phyloP scores from a whole-genome alignment of 2,797 vertebrate species.

The Heterohyrax brucei region DNA sequence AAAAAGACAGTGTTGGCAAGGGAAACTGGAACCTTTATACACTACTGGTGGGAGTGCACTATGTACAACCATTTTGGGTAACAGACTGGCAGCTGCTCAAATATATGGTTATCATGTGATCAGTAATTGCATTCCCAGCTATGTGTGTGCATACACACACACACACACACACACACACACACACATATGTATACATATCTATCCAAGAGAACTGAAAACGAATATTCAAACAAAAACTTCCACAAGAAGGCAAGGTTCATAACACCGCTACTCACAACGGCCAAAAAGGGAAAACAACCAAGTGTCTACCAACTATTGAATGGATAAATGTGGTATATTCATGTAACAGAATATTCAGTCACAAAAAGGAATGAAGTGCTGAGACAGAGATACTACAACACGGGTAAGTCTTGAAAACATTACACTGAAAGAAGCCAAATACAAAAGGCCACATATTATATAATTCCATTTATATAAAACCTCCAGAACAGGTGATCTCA shows the following conservation, averaged over 20 bases:
- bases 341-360: background rate
- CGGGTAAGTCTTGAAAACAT: constrained; percentile 27
- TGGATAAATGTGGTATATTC: background rate
- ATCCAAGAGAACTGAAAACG: constrained; percentile 21
- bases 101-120: background rate
- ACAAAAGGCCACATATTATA: constrained; percentile 15
- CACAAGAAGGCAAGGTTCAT: background rate
- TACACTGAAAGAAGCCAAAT: background rate
- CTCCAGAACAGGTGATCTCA: too few species aligned
- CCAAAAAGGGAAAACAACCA: background rate
- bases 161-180: too few species aligned
- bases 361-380: constrained; percentile 43
- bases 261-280: constrained; percentile 1
- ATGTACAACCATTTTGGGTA: constrained; percentile 3
- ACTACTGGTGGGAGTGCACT: too few species aligned
- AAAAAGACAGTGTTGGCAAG: background rate
- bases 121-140: background rate
- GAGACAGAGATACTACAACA: background rate
- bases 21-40: background rate
- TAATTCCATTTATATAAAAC: background rate
- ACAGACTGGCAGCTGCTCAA: background rate
- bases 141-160: background rate
- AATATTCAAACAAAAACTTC: constrained; percentile 7
- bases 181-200: too few species aligned
- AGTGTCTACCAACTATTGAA: background rate